Conservation (phyloP, 1,140 invertebrate species). For the Pogonomyrmex californicus region DNA sequence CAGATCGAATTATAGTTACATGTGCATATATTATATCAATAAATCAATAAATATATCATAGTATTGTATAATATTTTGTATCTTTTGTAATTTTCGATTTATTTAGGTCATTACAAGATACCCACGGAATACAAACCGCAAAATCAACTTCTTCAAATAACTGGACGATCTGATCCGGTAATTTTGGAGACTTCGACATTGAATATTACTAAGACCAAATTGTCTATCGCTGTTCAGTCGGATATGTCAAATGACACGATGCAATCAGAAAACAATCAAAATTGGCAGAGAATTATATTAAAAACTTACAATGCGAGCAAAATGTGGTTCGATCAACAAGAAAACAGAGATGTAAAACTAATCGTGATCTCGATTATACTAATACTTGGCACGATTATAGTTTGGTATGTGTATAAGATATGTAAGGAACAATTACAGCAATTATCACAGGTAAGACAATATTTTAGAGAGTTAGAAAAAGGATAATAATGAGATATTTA, state of each 20-base stretch:
- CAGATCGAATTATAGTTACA: not conserved
- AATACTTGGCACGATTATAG: conserved; percentile 89
- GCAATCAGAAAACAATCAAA: not conserved
- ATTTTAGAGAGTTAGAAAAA: not conserved
- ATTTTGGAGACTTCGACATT: conserved; percentile 75
- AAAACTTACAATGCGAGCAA: conserved; percentile 80
- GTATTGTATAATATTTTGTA: not conserved
- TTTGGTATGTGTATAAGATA: conserved; percentile 89
- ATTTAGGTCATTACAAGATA: conserved; percentile 93
- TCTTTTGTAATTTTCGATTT: conserved; percentile 74
- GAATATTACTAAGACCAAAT: conserved; percentile 74
- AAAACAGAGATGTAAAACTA: conserved; percentile 91
- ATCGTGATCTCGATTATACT: conserved; percentile 85
- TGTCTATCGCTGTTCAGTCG: conserved; percentile 61
- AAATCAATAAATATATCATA: not conserved
- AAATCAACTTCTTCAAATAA: conserved; percentile 87
- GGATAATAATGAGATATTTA: not conserved
- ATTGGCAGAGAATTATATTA: conserved; percentile 73
- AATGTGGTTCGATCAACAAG: conserved; percentile 90
- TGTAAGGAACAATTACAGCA: conserved; percentile 89
- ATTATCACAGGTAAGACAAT: conserved; percentile 88
- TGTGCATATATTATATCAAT: not conserved
- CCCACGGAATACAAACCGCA: conserved; percentile 85
- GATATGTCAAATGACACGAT: conserved; percentile 8
- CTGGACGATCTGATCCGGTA: conserved; percentile 87